Evolutionary conservation across 2,888 invertebrate species (phyloP), one percentile per base, ranked within the genome.

Genomic region (Hipparchia semele): DNA sequence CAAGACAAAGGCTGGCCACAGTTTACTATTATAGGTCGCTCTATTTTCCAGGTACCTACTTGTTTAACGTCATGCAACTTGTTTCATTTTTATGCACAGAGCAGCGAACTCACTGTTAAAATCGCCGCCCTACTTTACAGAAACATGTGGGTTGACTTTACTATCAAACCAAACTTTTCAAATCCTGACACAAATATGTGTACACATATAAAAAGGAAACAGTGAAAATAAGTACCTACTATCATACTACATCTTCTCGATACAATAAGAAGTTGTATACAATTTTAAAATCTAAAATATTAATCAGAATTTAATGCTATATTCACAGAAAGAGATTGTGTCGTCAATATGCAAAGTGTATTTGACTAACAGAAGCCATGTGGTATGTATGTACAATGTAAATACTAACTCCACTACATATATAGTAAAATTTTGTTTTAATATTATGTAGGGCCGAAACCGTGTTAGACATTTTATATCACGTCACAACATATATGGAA

Each of bases 111-210:
- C 54, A 56, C 13, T 8, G 58, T 58, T n/a, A 58, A 23, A 58
- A 58, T 58, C 56, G 56, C 58, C 58, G 58, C 23, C 23, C 58
- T 58, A 58, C 58, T 58, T 58, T 58, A 58, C 23, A 58, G 7
- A 13, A 13, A 23, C 58, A 58, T 56, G 23, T 23, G 23, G 8
- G 58, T 58, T 58, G 58, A 58, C 58, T 23, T 58, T 58, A 49
- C 49, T 2, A 49, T 58, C 23, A 58, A 23, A 23, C 23, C 58
- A 58, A 58, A 58, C 23, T 58, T 58, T 58, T 58, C 58, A 58
- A 58, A 58, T 23, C 23, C 58, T 58, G 8, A 8, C 58, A 58
- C 23, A 58, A 58, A 58, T 58, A 58, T 58, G 8, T 58, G 8
- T 58, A 58, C 23, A 23, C 23, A 23, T 23, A 8, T 58, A 58